Base-by-base conservation (phyloP, 2,113 vertebrate genomes). In the Silurus asotus region DNA sequence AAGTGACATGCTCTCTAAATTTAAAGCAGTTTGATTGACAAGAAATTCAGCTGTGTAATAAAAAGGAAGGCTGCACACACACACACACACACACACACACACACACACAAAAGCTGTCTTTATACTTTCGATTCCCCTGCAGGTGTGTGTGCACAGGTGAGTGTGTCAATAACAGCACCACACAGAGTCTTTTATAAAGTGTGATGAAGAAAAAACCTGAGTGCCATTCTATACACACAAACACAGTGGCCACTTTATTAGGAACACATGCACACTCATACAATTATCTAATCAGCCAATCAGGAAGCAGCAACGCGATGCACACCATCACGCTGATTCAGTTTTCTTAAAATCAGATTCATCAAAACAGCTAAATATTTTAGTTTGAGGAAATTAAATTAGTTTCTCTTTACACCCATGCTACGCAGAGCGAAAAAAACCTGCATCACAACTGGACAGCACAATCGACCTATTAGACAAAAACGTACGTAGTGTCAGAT, bases 61-160 rank as follows among this genome's bases (percentile, higher is more conserved):
- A 51, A 51, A 8, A 53, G 48, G 1, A 76, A 55, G 6, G 5
- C 51, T 3, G 17, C 5, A 17, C 2, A 45, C 19, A n/a, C 49
- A 53, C 45, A 48, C 69, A 76, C 17, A 49, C 45, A 13, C 8
- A 74, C 5, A 19, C 45, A 70, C 14, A 70, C n/a, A 28, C 64
- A 67, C 25, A 67, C n/a, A 65, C 11, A 67, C 64, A 28, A n/a
- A 9, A 51, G 23, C 2, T 5, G 51, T 55, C 51, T 74, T 51
- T 20, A 49, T 74, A 45, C 45, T 49, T 74, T 49, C 23, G 45
- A 51, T 74, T 45, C 2, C 23, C 51, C 0, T 0, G 13, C 74
- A 75, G 72, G 72, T 74, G 70, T 74, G 49, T 76, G 74, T 76
- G 11, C 20, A n/a, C 74, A 51, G 48, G 72, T 75, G 49, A 23